These are phyloP conservation scores for Hemibates koningsi DNA, from an alignment of 2,113 vertebrate genomes.

Conservation along the genomic window DNA sequence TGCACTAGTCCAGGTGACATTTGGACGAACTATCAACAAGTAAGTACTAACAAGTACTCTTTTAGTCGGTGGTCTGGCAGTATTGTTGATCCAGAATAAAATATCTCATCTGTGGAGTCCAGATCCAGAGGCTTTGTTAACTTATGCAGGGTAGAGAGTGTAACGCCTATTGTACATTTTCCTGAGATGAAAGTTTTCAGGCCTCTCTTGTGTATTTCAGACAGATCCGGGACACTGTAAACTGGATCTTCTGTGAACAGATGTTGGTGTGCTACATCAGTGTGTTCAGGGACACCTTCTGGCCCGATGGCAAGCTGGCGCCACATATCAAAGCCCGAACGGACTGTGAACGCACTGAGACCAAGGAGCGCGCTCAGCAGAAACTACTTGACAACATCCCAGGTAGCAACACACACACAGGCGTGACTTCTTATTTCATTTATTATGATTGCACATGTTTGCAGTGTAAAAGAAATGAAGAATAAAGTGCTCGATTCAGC, in stretches of 20 bases:
- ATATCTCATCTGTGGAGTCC: background rate
- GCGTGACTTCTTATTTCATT: background rate
- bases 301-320: slow-evolving; percentile 89
- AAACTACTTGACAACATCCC: slow-evolving; percentile 98
- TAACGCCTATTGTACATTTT: background rate
- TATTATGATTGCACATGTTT: background rate
- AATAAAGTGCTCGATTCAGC: background rate
- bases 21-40: slow-evolving; percentile 99
- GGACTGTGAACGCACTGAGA: slow-evolving; percentile 77
- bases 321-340: slow-evolving; percentile 73
- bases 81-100: background rate
- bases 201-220: slow-evolving; percentile 48
- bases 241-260: slow-evolving; percentile 95
- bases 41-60: slow-evolving; percentile 67
- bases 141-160: background rate
- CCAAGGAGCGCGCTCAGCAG: slow-evolving; percentile 90
- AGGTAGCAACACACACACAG: slow-evolving; percentile 66
- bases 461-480: background rate
- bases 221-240: slow-evolving; percentile 96
- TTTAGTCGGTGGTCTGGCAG: background rate
- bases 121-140: background rate
- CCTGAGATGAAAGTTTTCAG: background rate
- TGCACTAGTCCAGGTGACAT: slow-evolving; percentile 98
- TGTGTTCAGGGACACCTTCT: slow-evolving; percentile 90
- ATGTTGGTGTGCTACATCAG: slow-evolving; percentile 94